phyloP scores from a whole-genome alignment of 2,888 invertebrate species.

The Sericinus montela region DNA sequence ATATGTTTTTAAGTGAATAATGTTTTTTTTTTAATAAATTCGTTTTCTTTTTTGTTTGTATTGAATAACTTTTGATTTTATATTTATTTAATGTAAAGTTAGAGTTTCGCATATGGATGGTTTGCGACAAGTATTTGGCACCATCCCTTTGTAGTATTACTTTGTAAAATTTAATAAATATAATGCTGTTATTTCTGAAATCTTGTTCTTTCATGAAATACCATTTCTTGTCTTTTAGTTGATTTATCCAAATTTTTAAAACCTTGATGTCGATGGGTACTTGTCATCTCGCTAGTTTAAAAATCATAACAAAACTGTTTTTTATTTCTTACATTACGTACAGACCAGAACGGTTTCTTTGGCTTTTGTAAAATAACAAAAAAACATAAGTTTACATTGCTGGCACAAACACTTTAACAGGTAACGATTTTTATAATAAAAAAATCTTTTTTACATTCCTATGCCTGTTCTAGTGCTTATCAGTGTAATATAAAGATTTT shows the following conservation, averaged over 20 bases:
- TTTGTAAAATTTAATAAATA: too few relatives aligned
- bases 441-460: not conserved
- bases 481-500: not conserved
- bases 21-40: too few relatives aligned
- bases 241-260: not conserved
- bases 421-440: not conserved
- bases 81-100: not conserved
- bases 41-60: too few relatives aligned
- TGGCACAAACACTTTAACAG: conserved; percentile 5
- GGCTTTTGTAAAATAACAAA: not conserved
- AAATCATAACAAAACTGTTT: too few relatives aligned
- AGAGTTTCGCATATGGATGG: conserved; percentile 3
- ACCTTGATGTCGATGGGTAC: not conserved
- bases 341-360: not conserved
- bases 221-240: not conserved
- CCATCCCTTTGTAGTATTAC: too few relatives aligned
- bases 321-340: not conserved
- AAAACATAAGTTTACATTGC: not conserved
- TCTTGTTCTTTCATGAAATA: too few relatives aligned
- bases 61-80: conserved; percentile 4
- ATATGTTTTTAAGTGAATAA: not conserved
- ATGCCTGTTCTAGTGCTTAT: not conserved
- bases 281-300: not conserved
- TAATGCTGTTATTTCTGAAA: too few relatives aligned
- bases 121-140: not conserved